Evolutionary conservation across 1,140 invertebrate species (phyloP), one percentile per base, ranked within the genome.

Genomic region (Maniola jurtina): DNA sequence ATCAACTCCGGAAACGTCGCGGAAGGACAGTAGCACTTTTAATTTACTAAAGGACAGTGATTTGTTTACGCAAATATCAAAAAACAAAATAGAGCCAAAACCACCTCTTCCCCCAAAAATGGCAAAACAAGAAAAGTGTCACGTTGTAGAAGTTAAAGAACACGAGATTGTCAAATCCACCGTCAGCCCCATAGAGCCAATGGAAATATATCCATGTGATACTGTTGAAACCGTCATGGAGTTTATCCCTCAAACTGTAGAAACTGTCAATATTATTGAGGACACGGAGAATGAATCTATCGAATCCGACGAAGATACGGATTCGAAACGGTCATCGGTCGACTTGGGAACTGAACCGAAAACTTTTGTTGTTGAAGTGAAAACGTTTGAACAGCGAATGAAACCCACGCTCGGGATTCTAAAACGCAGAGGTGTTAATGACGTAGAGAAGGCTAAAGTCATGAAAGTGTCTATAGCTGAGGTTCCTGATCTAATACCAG

Each of bases 51-150:
- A 95, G 79, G 94, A 95, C 64, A 95, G 94, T 79, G 92, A 92
- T 47, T 86, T 95, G 3, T 95, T 95, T 76, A 94, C 94, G 1
- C 93, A 95, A 87, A 94, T 95, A 71, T 95, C 94, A 0, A 89
- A 86, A 13, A 93, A 93, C 66, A 93, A 90, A 42, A 75, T 87
- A 14, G 74, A 82, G 10, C 71, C 79, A 6, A 66, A 72, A 16
- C 57, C 67, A n/a, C 64, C 73, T 11, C 33, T 50, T 11, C 33
- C 45, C 6, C 55, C 74, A 63, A 25, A 66, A 69, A 68, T 47
- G n/a, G 13, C 69, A 15, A 64, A 76, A 40, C 40, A 66, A 6
- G 80, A 86, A 33, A 92, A 93, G 75, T 94, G 57, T 48, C 76
- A 73, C 58, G 74, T 84, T 38, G 93, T 94, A 2, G 94, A 93